A percentile compares a stretch with the other conserved stretches of the same genome.
phyloP scores from a whole-genome alignment of 30 jellyfish, hydroid and myxozoan species.

The Aurelia aurita complex sp. Pacific region DNA sequence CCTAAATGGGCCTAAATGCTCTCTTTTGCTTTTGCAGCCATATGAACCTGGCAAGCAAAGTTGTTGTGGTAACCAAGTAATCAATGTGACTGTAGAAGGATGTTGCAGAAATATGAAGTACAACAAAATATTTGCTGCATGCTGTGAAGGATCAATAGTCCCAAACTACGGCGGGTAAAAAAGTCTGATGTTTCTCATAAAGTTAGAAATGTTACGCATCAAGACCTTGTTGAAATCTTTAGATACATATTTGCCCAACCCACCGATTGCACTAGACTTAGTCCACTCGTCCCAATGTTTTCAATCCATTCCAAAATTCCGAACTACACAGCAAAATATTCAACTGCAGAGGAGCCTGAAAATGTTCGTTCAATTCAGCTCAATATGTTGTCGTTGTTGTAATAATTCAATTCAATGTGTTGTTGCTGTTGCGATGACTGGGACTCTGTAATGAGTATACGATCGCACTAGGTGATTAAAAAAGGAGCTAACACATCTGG shows the following conservation, averaged over 20 bases:
- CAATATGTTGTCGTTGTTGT: too few relatives aligned
- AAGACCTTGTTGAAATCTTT: background rate
- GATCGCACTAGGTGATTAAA: too few relatives aligned
- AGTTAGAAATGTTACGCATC: background rate
- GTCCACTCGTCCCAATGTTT: too few relatives aligned
- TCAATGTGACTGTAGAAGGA: slow-evolving; percentile 53
- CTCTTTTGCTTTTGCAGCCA: slow-evolving; percentile 31
- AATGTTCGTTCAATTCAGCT: too few relatives aligned
- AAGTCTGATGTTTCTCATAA: background rate
- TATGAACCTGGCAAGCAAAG: slow-evolving; percentile 54
- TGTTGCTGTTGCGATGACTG: too few relatives aligned
- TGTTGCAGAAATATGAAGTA: slow-evolving; percentile 73
- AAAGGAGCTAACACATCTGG: too few relatives aligned
- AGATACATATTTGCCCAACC: background rate
- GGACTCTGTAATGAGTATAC: too few relatives aligned
- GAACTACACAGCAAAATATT: too few relatives aligned
- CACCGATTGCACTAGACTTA: background rate
- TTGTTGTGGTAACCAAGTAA: slow-evolving; percentile 69
- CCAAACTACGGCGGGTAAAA: slow-evolving; percentile 60
- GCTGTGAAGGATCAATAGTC: slow-evolving; percentile 71
- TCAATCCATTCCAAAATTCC: too few relatives aligned
- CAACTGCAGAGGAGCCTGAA: too few relatives aligned
- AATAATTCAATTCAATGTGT: too few relatives aligned
- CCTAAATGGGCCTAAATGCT: too few relatives aligned
- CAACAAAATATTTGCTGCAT: slow-evolving; percentile 32